A percentile compares a stretch with the other conserved stretches of the same genome.
Conservation (phyloP, 2,113 vertebrate species). For the Etheostoma cragini region DNA sequence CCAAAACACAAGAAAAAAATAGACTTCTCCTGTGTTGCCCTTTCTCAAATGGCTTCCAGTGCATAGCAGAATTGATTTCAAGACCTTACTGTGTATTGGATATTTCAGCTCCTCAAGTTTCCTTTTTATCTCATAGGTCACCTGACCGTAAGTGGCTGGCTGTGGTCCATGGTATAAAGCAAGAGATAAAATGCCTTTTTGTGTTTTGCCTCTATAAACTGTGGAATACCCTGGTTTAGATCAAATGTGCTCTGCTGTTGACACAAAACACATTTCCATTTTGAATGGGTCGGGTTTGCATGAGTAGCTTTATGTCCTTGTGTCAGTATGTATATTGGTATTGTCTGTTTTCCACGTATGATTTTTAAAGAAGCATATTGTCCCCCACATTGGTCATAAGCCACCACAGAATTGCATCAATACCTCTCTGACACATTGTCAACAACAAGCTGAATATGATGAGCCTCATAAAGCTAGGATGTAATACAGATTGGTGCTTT, state of each 20-base stretch:
- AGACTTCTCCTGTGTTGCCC: neutral
- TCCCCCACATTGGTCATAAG: constrained; percentile 29
- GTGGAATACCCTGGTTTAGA: neutral
- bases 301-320: constrained; percentile 5
- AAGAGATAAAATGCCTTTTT: neutral
- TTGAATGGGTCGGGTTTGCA: neutral
- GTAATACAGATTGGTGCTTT: constrained; percentile 27
- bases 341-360: constrained; percentile 8
- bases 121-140: constrained; percentile 6
- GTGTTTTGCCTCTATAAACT: neutral
- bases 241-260: neutral
- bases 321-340: constrained; percentile 10
- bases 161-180: neutral
- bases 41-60: neutral
- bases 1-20: neutral
- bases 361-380: constrained; percentile 18
- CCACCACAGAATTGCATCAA: constrained; percentile 43
- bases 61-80: constrained; percentile 18
- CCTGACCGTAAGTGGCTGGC: neutral
- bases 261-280: constrained; percentile 12
- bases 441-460: constrained; percentile 43
- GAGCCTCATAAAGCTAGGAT: constrained; percentile 37
- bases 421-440: constrained; percentile 31
- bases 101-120: constrained; percentile 2
- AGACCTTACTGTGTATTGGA: neutral